Conservation (phyloP, 2,888 invertebrate species). For the Phragmatobia fuliginosa region DNA sequence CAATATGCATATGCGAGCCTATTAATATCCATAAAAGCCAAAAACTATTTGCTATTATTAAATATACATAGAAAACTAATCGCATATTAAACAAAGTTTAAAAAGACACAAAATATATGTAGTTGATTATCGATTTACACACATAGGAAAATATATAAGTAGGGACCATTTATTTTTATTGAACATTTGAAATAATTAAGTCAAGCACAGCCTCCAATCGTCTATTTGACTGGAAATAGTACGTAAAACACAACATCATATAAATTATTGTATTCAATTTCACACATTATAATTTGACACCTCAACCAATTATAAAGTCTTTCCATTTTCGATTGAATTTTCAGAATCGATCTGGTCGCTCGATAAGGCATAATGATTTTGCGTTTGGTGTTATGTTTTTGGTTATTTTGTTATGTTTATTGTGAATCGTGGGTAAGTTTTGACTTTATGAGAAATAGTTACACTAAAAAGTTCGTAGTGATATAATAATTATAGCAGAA, state of each 20-base stretch:
- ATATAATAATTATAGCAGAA: not conserved
- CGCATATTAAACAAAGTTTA: not conserved
- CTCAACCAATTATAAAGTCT: conserved; percentile 45
- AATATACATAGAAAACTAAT: not conserved
- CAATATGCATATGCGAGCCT: too few species aligned
- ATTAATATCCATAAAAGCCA: too few species aligned
- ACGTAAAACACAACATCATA: conserved; percentile 32
- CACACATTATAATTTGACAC: conserved; percentile 50
- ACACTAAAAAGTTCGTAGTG: not conserved
- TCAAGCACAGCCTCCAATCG: conserved; percentile 37
- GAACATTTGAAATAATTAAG: conserved; percentile 9
- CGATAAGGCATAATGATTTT: conserved; percentile 50
- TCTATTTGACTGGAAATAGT: conserved; percentile 25
- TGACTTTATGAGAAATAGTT: not conserved
- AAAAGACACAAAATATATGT: conserved; percentile 2
- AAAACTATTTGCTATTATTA: too few species aligned
- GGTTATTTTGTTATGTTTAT: conserved; percentile 36
- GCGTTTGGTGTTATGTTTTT: conserved; percentile 43
- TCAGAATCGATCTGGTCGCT: conserved; percentile 41
- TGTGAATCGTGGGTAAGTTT: conserved; percentile 42
- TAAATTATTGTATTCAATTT: conserved; percentile 49
- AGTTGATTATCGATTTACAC: not conserved
- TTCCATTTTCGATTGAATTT: conserved; percentile 44
- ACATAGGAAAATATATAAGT: not conserved
- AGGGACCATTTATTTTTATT: not conserved